Conservation (phyloP, 2,797 vertebrate species). For the Acomys russatus region DNA sequence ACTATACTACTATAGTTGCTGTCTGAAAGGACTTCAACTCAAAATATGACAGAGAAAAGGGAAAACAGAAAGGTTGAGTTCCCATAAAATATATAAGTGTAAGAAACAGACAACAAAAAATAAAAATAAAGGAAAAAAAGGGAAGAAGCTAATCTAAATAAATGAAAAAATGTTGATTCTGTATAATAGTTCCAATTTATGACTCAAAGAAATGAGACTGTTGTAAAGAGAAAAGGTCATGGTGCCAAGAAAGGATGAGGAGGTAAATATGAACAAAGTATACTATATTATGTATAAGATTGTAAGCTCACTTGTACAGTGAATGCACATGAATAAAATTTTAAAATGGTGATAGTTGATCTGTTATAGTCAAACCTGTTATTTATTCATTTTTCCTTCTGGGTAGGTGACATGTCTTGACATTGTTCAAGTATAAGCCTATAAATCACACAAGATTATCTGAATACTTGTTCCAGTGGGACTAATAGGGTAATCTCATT, state of each 20-base stretch:
- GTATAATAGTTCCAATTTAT: constrained; percentile 19
- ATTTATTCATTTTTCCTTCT: constrained; percentile 41
- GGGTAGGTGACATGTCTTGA: neutral
- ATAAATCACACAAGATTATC: constrained; percentile 1
- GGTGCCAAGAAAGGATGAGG: neutral
- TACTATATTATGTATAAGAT: neutral
- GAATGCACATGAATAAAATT: neutral
- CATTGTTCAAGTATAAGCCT: constrained; percentile 1
- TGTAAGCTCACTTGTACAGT: neutral
- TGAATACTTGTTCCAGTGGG: neutral
- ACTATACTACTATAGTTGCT: neutral
- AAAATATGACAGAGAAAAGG: neutral
- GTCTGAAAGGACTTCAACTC: neutral
- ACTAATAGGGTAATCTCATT: neutral
- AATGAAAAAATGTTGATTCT: neutral
- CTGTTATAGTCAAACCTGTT: neutral
- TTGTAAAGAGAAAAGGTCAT: neutral
- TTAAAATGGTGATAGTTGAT: neutral
- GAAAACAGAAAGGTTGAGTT: neutral
- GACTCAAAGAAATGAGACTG: neutral
- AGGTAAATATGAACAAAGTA: neutral
- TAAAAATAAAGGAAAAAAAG: neutral
- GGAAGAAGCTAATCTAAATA: neutral
- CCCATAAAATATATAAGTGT: neutral
- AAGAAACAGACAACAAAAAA: neutral